phyloP scores from a whole-genome alignment of 2,113 vertebrate genomes.

The Rallus limicola region DNA sequence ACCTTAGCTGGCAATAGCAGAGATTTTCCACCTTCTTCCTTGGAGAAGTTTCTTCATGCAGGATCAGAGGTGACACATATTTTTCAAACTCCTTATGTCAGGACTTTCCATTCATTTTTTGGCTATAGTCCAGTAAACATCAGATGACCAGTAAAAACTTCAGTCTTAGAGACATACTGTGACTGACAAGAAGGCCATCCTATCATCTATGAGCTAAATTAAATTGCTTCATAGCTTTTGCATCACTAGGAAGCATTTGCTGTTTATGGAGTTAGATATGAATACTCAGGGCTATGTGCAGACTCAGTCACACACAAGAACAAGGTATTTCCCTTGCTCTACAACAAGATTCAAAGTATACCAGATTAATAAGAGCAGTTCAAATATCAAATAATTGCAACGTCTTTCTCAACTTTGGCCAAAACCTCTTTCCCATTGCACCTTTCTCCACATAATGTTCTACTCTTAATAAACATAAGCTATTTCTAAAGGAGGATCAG shows the following conservation, averaged over 20 bases:
- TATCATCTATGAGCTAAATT: not conserved
- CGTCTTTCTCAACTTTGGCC: not conserved
- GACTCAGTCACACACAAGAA: not conserved
- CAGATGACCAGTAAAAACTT: not conserved
- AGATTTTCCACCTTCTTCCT: not conserved
- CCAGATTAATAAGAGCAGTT: not conserved
- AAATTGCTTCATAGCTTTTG: not conserved
- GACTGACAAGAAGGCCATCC: not conserved
- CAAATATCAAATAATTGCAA: not conserved
- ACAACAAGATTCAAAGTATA: not conserved
- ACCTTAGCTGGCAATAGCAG: not conserved
- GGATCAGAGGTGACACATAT: not conserved
- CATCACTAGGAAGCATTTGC: not conserved
- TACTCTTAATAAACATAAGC: not conserved
- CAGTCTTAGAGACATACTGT: not conserved
- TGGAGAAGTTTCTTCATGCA: not conserved
- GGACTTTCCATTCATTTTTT: not conserved
- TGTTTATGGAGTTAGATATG: not conserved
- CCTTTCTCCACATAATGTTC: not conserved
- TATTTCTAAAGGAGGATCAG: not conserved
- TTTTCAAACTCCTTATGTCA: not conserved
- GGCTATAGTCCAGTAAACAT: not conserved
- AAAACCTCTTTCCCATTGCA: not conserved
- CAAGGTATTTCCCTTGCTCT: not conserved
- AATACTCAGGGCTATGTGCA: not conserved